Conservation (phyloP, 1,140 invertebrate genomes). For the Neodiprion lecontei region DNA sequence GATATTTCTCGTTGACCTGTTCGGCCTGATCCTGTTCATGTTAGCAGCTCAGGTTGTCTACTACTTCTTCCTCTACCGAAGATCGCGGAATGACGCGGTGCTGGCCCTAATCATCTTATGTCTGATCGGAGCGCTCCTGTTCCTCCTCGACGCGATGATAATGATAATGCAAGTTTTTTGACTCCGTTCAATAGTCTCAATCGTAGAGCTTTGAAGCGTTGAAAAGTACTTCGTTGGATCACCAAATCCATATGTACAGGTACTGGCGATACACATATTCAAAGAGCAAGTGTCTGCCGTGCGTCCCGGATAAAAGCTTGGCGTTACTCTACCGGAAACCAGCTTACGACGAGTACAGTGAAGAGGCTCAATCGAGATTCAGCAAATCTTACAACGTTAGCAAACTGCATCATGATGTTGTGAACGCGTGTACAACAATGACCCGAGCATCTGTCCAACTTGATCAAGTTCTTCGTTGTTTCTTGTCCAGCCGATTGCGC, state of each 20-base stretch:
- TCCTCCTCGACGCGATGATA: not conserved
- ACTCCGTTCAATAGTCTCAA: not conserved
- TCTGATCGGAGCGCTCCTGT: not conserved
- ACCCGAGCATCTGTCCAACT: not conserved
- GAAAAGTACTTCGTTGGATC: too few species aligned
- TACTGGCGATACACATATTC: not conserved
- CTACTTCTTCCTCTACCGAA: not conserved
- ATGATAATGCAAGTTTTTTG: not conserved
- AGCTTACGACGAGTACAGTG: not conserved
- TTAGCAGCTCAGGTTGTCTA: not conserved
- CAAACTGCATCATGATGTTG: too few species aligned
- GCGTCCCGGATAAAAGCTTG: not conserved
- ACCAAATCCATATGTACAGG: not conserved
- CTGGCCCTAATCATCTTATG: not conserved
- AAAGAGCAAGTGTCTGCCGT: not conserved
- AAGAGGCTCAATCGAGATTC: too few species aligned
- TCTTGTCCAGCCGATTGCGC: not conserved
- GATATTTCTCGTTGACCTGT: not conserved
- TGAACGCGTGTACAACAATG: too few species aligned
- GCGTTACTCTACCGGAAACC: not conserved
- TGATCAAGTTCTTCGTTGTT: not conserved
- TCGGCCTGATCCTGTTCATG: not conserved
- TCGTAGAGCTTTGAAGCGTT: too few species aligned
- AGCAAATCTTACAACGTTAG: too few species aligned
- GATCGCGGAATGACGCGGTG: not conserved